Percentiles rank a stretch among this genome's conserved stretches.
These are phyloP conservation scores for Dromaius novaehollandiae DNA, from an alignment of 2,113 vertebrate species.

Conservation along the genomic window DNA sequence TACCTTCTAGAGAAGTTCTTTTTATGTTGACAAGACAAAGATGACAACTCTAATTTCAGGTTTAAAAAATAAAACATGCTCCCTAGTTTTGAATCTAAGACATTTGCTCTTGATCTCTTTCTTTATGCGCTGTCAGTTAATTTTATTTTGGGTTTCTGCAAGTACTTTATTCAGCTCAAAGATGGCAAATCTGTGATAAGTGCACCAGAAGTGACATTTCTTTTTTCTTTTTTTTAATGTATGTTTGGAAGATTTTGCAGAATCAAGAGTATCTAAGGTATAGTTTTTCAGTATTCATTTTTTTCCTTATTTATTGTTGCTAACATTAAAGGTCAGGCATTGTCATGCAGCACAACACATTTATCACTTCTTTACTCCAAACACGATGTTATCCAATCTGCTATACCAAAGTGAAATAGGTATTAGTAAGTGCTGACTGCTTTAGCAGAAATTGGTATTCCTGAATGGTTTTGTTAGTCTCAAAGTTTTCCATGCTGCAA, in stretches of 20 bases:
- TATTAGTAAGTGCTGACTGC: neutral
- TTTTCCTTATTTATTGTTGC: neutral
- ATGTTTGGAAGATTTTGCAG: neutral
- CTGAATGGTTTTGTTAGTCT: neutral
- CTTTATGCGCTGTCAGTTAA: neutral
- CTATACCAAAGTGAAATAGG: neutral
- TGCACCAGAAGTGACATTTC: constrained; percentile 30
- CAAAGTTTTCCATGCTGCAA: neutral
- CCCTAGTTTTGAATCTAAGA: neutral
- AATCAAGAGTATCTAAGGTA: neutral
- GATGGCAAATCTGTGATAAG: neutral
- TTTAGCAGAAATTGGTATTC: neutral
- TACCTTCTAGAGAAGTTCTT: constrained; percentile 2
- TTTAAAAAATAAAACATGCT: neutral
- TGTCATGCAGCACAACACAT: neutral
- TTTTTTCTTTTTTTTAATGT: neutral
- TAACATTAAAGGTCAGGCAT: neutral
- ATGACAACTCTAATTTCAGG: neutral
- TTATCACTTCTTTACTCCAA: neutral
- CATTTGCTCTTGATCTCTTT: neutral
- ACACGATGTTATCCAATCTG: neutral
- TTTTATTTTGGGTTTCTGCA: constrained; percentile 22
- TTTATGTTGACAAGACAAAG: constrained; percentile 19
- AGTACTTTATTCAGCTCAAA: neutral
- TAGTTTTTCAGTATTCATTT: neutral